Evolutionary conservation across 2,888 invertebrate genomes (phyloP), one percentile per base, ranked within the genome.

Genomic region (Microchrysa polita): DNA sequence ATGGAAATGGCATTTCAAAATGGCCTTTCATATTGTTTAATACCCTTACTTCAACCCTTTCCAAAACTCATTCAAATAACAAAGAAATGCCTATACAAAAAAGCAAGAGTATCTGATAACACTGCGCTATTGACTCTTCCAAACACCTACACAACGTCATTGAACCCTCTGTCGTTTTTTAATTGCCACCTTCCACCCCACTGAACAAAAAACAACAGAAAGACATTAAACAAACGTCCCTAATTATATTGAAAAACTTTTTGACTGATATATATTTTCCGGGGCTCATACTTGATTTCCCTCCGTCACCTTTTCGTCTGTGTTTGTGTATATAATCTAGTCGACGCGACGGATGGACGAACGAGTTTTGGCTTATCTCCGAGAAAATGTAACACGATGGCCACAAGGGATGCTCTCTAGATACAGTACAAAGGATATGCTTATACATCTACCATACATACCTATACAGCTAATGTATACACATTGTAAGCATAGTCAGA

Each of bases 321-420:
- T 61, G 40, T 61, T 34, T 61, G 18, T 34, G 27, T 40, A 23
- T 61, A 18, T n/a, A n/a, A n/a, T 40, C 61, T 34, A 34, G 2
- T 2, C 27, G 27, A 34, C 23, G 16, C 61, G 18, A 61, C 61
- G 48, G 61, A 61, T n/a, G 59, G 18, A 61, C 61, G 48, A 40
- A 61, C 48, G 59, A 23, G 52, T 27, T 9, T 55, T 69, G 40
- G 67, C 67, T 69, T 69, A 69, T 69, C 69, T 57, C 55, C 12
- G 40, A 55, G 69, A 69, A 67, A 67, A 67, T 69, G 34, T 55
- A 69, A 69, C 57, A n/a, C 69, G 69, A 69, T 69, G 69, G 69
- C 57, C 55, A 69, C 69, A 55, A 55, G 69, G 57, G 55, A 69
- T 57, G 22, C 22, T 40, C 40, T 65, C 23, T 22, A 16, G n/a